Base-by-base conservation (phyloP, 2,797 vertebrate genomes). In the Enteromius radiatus region DNA sequence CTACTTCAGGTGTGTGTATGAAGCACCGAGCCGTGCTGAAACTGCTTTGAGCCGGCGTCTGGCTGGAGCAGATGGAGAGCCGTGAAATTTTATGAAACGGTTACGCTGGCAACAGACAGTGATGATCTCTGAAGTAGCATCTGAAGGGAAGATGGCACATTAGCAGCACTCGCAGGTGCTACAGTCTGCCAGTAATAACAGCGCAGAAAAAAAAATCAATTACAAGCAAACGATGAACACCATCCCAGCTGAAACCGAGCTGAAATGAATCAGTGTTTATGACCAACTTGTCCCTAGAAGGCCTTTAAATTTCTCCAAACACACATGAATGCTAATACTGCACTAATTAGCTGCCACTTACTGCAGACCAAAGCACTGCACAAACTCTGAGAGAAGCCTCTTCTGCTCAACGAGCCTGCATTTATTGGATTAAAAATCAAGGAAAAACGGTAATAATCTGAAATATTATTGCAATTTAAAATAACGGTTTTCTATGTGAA, bases 21-120 rank as follows among this genome's bases (percentile, higher is more conserved):
- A 79, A 36, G 77, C 68, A 61, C 52, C 52, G 31, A 68, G 49
- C 54, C 36, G 94, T 92, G 92, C 91, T 91, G 91, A 92, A 94
- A 94, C 94, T 95, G 94, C 95, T 95, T 95, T 95, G 93, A 68
- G 93, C 93, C 59, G 17, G 36, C 93, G 70, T 91, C 76, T 78
- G 92, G 92, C 88, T 91, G 92, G 94, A 93, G 95, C 96, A 96
- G 95, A 96, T 96, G 95, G 95, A 93, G 94, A 95, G 94, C 95
- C 95, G 94, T 95, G 94, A 96, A 95, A 95, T 96, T 95, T 96
- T 95, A 95, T 96, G 95, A 96, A 96, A 95, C 95, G 95, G 96
- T 96, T 95, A 95, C 93, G 94, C 94, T 94, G 91, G 93, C 90
- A 84, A 94, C 95, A 94, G 95, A 41, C 38, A 41, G 38, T 10